phyloP scores from a whole-genome alignment of 2,113 vertebrate genomes.

The Glaucomys volans region DNA sequence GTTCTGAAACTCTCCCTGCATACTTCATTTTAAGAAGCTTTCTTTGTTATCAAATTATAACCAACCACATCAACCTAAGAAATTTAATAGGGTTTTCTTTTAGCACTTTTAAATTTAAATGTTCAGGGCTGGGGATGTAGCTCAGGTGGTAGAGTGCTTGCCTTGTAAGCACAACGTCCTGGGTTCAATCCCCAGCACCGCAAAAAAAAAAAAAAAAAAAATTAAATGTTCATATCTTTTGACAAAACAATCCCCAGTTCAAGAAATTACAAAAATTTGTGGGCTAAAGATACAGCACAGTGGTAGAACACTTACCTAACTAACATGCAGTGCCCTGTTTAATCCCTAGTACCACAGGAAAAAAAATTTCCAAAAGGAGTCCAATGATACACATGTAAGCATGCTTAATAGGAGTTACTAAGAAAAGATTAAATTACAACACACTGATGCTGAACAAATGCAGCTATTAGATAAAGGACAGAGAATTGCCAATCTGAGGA shows the following conservation, averaged over 20 bases:
- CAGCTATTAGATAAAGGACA: neutral
- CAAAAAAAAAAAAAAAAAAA: no score
- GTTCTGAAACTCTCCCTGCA: neutral
- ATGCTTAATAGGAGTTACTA: neutral
- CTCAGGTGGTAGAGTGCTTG: no score
- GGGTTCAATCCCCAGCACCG: no score
- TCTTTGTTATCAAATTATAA: slow-evolving; percentile 19
- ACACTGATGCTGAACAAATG: neutral
- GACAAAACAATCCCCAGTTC: neutral
- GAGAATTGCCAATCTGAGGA: no score
- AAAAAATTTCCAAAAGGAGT: neutral
- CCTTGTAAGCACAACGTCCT: no score
- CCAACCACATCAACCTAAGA: neutral
- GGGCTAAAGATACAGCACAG: neutral
- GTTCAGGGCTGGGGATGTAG: no score
- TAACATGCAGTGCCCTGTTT: neutral
- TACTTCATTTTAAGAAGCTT: neutral
- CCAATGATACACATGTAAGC: neutral
- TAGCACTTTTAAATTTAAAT: slow-evolving; percentile 29
- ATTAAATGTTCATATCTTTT: slow-evolving; percentile 23
- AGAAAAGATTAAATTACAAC: neutral
- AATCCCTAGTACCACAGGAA: neutral
- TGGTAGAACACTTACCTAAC: neutral
- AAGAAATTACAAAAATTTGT: neutral
- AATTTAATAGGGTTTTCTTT: neutral